Evolutionary conservation across 1,140 invertebrate genomes (phyloP).

Genomic region (Drosophila nigrodunni): DNA sequence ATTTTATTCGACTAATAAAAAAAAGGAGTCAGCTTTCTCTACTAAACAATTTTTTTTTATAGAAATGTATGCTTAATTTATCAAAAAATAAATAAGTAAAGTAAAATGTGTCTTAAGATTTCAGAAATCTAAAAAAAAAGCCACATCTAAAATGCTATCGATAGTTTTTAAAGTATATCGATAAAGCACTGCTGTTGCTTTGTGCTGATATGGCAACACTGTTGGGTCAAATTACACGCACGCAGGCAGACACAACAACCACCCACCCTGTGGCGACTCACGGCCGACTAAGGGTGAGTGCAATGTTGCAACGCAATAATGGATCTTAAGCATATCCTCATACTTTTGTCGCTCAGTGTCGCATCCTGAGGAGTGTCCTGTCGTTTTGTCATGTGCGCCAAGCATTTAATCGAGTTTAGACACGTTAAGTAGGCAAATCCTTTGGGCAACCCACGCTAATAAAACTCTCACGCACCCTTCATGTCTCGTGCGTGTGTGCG

Average conservation of each 20-base stretch:
- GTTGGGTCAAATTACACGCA: background rate
- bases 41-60: too few relatives aligned
- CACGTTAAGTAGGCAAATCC: constrained; percentile 38
- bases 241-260: constrained; percentile 3
- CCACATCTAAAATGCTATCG: background rate
- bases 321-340: background rate
- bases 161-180: background rate
- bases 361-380: constrained; percentile 1
- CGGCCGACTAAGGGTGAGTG: background rate
- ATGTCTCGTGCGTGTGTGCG: background rate
- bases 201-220: background rate
- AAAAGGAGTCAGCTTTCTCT: too few relatives aligned
- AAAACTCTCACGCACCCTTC: constrained; percentile 11
- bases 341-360: background rate
- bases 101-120: too few relatives aligned
- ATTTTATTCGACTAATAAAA: too few relatives aligned
- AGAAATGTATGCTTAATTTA: too few relatives aligned
- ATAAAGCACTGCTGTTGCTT: background rate
- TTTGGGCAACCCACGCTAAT: constrained; percentile 1
- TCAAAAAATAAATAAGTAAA: too few relatives aligned
- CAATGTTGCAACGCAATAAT: constrained; percentile 8
- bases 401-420: constrained; percentile 48
- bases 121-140: background rate
- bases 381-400: constrained; percentile 11
- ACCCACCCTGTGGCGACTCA: background rate